These are phyloP conservation scores for Helobdella robusta DNA, from an alignment of 2,888 invertebrate species.

Conservation along the genomic window DNA sequence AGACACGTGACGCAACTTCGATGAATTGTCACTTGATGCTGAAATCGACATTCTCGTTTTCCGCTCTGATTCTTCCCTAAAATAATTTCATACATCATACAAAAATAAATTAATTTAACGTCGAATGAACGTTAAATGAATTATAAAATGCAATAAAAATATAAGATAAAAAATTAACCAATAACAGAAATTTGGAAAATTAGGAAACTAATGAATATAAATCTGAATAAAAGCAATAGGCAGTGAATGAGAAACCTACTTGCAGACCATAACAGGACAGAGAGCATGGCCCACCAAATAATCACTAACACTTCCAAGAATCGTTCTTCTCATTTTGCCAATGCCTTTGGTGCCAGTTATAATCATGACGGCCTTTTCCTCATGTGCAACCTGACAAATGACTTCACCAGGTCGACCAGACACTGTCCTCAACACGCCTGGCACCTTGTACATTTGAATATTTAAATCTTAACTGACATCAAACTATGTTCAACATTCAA, in stretches of 20 bases:
- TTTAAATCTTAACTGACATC: too few species aligned
- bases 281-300: slow-evolving; percentile 36
- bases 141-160: too few species aligned
- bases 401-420: slow-evolving; percentile 35
- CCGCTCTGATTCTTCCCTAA: too few species aligned
- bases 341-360: slow-evolving; percentile 34
- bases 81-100: too few species aligned
- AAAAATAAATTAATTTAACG: too few species aligned
- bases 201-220: too few species aligned
- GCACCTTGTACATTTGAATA: slow-evolving; percentile 31
- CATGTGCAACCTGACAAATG: slow-evolving; percentile 33
- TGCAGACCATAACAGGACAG: slow-evolving; percentile 36
- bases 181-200: too few species aligned
- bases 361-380: slow-evolving; percentile 33
- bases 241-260: too few species aligned
- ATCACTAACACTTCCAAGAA: slow-evolving; percentile 34
- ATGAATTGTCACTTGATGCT: neutral
- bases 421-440: slow-evolving; percentile 33
- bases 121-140: too few species aligned
- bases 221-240: too few species aligned
- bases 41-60: slow-evolving; percentile 7
- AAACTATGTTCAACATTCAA: too few species aligned
- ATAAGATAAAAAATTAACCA: too few species aligned
- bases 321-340: slow-evolving; percentile 33
- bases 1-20: slow-evolving; percentile 32